Evolutionary conservation across 2,113 vertebrate genomes (phyloP), one percentile per base, ranked within the genome.

Genomic region (Aptenodytes patagonicus): DNA sequence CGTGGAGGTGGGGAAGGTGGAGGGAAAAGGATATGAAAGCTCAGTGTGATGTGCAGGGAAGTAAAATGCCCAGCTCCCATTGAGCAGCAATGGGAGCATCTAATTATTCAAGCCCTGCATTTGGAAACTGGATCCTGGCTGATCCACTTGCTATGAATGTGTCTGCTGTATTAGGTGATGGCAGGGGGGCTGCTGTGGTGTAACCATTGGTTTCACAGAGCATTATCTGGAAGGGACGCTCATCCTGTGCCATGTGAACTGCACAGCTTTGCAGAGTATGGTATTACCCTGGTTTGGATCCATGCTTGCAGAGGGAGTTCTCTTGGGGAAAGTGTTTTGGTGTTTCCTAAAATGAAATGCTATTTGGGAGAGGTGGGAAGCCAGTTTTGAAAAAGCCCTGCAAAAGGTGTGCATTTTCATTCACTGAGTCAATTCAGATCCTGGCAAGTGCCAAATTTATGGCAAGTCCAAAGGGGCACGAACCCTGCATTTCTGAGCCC

Each of bases 181-280:
- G 93, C 92, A 96, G 95, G 61, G 87, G 85, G 87, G 89, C 90
- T 96, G 95, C 85, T 94, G 91, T 79, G 72, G 85, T 90, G 89
- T 97, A 94, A 94, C 91, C 93, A 93, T 95, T 97, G 96, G 93
- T 96, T 97, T 97, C 95, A 97, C 86, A 94, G 91, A 92, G 80
- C 71, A n/a, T 96, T 95, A 64, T 76, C 94, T 38, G 0, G 90
- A 94, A 79, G 91, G 79, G 70, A 84, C 1, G 3, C 71, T 95
- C 94, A 87, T 58, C 94, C 87, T 68, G 87, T 91, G 96, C 91
- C 91, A 75, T 92, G 91, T 90, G 95, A 96, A 89, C 92, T 79
- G 91, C 93, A 52, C 69, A 94, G 94, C 91, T 93, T 95, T 96
- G 95, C 95, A 96, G 77, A 91, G 85, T 90, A 69, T 95, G 93